Evolutionary conservation across 1,140 invertebrate species (phyloP).

Genomic region (Cyrtorhinus lividipennis): DNA sequence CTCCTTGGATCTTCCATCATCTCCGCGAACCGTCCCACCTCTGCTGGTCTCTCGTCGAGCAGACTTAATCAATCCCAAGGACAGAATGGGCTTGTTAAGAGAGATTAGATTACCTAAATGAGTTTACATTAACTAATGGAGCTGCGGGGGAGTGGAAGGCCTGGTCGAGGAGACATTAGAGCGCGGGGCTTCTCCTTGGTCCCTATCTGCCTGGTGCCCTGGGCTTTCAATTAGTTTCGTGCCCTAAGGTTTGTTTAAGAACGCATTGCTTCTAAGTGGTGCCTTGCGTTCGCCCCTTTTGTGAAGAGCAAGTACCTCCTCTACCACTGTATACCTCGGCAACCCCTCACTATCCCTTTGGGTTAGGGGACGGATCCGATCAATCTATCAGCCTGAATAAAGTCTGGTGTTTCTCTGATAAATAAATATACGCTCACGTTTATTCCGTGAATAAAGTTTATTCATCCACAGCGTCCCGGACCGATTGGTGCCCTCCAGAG

Average conservation of each 20-base stretch:
- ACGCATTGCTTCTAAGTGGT: neutral
- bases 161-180: too few species aligned
- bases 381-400: too few species aligned
- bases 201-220: neutral
- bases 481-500: too few species aligned
- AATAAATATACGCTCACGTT: too few species aligned
- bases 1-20: neutral
- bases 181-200: too few species aligned
- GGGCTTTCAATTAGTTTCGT: conserved; percentile 2
- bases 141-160: neutral
- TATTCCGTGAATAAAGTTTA: too few species aligned
- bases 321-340: too few species aligned
- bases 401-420: too few species aligned
- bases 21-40: neutral
- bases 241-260: conserved; percentile 6
- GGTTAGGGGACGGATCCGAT: too few species aligned
- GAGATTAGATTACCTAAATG: conserved; percentile 10
- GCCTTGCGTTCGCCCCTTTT: neutral
- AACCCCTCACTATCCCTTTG: too few species aligned
- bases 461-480: too few species aligned
- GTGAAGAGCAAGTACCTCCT: too few species aligned
- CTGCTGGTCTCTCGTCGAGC: neutral
- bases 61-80: conserved; percentile 7
- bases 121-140: conserved; percentile 6
- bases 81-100: conserved; percentile 9